Conservation (phyloP, 2,113 vertebrate genomes). For the Amazona guildingii region DNA sequence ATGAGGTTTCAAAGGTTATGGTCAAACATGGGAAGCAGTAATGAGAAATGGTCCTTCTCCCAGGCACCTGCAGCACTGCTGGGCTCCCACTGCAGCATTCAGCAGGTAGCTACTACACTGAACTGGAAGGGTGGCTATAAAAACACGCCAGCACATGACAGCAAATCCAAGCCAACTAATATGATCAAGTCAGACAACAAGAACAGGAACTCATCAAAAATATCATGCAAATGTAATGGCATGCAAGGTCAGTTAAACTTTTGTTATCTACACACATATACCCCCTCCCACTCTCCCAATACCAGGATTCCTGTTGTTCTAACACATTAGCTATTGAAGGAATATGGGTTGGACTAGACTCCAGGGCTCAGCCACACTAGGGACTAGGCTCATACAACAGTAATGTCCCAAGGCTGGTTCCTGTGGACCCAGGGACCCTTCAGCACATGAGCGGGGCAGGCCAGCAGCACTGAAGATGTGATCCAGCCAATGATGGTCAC, state of each 20-base stretch:
- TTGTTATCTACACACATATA: neutral
- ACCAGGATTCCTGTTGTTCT: neutral
- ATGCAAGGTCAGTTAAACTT: conserved; percentile 40
- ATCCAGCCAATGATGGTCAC: neutral
- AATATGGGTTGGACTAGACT: rapidly evolving
- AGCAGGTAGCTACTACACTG: neutral
- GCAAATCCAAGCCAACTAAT: neutral
- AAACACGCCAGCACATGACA: neutral
- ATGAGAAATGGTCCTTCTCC: neutral
- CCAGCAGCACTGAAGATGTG: neutral
- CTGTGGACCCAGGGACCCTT: neutral
- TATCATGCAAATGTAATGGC: conserved; percentile 25
- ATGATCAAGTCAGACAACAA: neutral
- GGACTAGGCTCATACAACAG: neutral
- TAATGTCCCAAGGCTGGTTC: neutral
- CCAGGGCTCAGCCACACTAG: neutral
- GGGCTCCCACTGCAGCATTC: neutral
- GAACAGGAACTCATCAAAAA: neutral
- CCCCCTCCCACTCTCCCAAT: neutral
- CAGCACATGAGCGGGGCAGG: neutral
- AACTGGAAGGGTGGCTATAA: neutral
- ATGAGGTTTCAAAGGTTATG: neutral
- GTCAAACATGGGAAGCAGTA: neutral
- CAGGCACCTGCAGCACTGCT: neutral
- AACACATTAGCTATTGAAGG: neutral